Evolutionary conservation across 1,140 invertebrate genomes (phyloP), one percentile per base, ranked within the genome.

Genomic region (Polypedilum vanderplanki): DNA sequence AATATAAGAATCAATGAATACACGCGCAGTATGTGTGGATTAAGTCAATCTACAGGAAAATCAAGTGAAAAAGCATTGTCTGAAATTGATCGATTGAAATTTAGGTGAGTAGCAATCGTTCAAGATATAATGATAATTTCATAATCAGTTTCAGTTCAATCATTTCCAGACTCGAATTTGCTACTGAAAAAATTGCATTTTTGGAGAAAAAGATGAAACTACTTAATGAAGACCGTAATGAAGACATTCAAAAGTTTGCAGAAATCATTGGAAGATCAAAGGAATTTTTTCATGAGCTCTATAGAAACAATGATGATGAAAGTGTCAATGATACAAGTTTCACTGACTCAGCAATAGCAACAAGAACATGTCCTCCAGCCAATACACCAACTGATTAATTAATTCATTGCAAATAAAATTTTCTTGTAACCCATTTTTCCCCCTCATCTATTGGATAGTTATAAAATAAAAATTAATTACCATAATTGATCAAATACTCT

Each of bases 171-270:
- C 75, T 82, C 73, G 81, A 82, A 75, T 73, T 80, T 70, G 79
- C 81, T 0, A 77, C 79, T n/a, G 81, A 82, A 40, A 80, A 80
- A 74, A 80, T 82, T 9, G 76, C 77, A 33, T 77, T 80, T 76
- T 65, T 82, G 1, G 78, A 76, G 0, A 80, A 81, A 24, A 81
- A 82, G 57, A 73, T 82, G 0, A 76, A 78, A 0, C 77, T 79
- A 18, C 12, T 82, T 3, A 77, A 76, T 2, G 77, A 78, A 5
- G 81, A 82, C 8, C 65, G 65, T 10, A 18, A 70, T 22, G 65
- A 70, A 20, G 65, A 70, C 10, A 4, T 9, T 70, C 65, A 70
- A 18, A 18, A 22, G 7, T 70, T 70, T 12, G 5, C 17, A 5
- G 17, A 70, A 9, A 70, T 70, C 20, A 70, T 70, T n/a, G 8